A percentile compares a stretch with the other conserved stretches of the same genome.
Evolutionary conservation across 2,113 vertebrate species (phyloP).

Genomic region (Actenoides lindsayi): DNA sequence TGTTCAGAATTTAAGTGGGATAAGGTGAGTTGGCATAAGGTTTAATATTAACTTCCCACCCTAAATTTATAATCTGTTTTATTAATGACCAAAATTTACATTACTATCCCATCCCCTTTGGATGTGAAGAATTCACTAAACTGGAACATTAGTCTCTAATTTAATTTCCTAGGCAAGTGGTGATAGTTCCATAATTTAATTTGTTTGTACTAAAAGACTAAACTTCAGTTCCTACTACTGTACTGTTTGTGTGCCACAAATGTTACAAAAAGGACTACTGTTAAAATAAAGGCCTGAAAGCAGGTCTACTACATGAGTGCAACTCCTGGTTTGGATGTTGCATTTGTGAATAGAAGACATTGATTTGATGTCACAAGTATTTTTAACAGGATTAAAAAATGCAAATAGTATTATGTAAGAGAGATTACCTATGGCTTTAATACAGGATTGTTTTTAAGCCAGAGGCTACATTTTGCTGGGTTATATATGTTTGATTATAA

Average conservation of each 20-base stretch:
- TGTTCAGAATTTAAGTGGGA: background rate
- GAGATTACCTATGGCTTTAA: constrained; percentile 67
- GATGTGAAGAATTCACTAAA: background rate
- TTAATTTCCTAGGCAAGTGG: background rate
- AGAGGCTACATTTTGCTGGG: constrained; percentile 44
- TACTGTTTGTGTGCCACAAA: background rate
- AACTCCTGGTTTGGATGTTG: background rate
- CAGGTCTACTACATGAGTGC: background rate
- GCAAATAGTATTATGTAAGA: constrained; percentile 62
- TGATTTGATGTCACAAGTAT: constrained; percentile 53
- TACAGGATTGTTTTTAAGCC: constrained; percentile 47
- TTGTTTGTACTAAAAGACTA: background rate
- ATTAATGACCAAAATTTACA: background rate
- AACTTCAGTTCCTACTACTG: background rate
- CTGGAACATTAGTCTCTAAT: background rate
- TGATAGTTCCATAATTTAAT: background rate
- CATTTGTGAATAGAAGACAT: constrained; percentile 11
- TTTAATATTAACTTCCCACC: background rate
- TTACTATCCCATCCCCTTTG: background rate
- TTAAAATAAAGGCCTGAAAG: background rate
- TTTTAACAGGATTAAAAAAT: constrained; percentile 56
- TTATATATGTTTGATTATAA: constrained; percentile 28
- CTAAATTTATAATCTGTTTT: background rate
- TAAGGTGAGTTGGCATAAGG: background rate
- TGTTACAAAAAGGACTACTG: background rate